Percentiles rank a stretch among this genome's conserved stretches.
Conservation (phyloP, 1,140 invertebrate species). For the Chrysopa pallens region DNA sequence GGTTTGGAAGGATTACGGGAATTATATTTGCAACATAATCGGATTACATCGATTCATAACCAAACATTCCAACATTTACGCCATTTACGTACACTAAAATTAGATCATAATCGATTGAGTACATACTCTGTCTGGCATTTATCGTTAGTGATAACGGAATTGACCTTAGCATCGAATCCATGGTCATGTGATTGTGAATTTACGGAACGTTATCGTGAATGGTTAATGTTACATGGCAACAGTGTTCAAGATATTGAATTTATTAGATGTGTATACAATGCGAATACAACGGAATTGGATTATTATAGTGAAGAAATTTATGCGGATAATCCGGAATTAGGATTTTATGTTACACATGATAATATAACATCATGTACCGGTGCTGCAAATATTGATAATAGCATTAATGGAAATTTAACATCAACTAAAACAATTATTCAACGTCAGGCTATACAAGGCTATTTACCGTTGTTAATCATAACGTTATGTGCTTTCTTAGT, state of each 20-base stretch:
- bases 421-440: slow-evolving; percentile 52
- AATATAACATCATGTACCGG: slow-evolving; percentile 37
- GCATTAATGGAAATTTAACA: slow-evolving; percentile 43
- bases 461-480: slow-evolving; percentile 55
- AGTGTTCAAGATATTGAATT: slow-evolving; percentile 41
- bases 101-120: slow-evolving; percentile 62
- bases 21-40: slow-evolving; percentile 45
- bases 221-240: slow-evolving; percentile 40
- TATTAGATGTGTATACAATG: slow-evolving; percentile 37
- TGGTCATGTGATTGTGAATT: slow-evolving; percentile 82
- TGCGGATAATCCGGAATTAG: slow-evolving; percentile 29
- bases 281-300: slow-evolving; percentile 34
- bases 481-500: slow-evolving; percentile 52
- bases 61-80: slow-evolving; percentile 55
- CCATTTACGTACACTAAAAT: slow-evolving; percentile 45
- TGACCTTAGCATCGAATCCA: slow-evolving; percentile 59
- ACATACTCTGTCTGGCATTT: slow-evolving; percentile 61
- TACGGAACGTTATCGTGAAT: slow-evolving; percentile 59
- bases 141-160: slow-evolving; percentile 39
- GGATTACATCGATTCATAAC: slow-evolving; percentile 53
- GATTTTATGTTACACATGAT: slow-evolving; percentile 33
- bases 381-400: slow-evolving; percentile 43
- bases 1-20: slow-evolving; percentile 40
- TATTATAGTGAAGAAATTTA: slow-evolving; percentile 34
- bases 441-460: slow-evolving; percentile 53